A percentile compares a stretch with the other conserved stretches of the same genome.
Evolutionary conservation across 2,797 vertebrate genomes (phyloP).

Genomic region (Loriculus beryllinus): DNA sequence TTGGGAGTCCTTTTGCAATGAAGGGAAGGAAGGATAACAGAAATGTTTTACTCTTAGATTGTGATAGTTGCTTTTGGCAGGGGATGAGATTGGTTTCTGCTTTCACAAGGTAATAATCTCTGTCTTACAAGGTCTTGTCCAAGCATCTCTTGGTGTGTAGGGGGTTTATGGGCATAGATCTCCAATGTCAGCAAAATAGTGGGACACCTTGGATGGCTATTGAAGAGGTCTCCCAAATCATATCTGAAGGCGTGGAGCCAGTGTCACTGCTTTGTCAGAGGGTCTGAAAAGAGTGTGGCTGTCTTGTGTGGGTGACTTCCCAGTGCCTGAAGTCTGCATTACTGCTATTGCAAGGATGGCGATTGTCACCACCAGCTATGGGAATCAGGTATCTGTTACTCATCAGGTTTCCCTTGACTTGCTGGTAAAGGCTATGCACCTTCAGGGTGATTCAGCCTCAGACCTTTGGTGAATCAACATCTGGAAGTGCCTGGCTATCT

Average conservation of each 20-base stretch:
- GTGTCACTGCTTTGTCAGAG: neutral
- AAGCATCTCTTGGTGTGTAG: neutral
- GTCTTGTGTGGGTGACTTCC: neutral
- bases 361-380: accelerated
- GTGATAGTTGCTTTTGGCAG: neutral
- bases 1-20: neutral
- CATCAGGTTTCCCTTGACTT: neutral
- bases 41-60: neutral
- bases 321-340: neutral
- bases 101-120: neutral
- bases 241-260: neutral
- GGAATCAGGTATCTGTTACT: neutral
- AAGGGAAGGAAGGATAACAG: neutral
- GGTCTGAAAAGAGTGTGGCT: neutral
- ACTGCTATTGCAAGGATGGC: neutral
- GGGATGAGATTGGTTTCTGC: neutral
- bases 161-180: neutral
- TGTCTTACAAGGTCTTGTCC: neutral
- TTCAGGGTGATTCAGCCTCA: neutral
- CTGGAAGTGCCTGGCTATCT: neutral
- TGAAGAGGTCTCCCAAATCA: neutral
- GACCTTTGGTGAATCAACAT: neutral
- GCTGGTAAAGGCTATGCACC: neutral
- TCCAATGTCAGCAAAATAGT: neutral
- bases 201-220: neutral